Evolutionary conservation across 92 coral and sea anemone genomes (phyloP).

Genomic region (Hydrozoanthus gracilis): DNA sequence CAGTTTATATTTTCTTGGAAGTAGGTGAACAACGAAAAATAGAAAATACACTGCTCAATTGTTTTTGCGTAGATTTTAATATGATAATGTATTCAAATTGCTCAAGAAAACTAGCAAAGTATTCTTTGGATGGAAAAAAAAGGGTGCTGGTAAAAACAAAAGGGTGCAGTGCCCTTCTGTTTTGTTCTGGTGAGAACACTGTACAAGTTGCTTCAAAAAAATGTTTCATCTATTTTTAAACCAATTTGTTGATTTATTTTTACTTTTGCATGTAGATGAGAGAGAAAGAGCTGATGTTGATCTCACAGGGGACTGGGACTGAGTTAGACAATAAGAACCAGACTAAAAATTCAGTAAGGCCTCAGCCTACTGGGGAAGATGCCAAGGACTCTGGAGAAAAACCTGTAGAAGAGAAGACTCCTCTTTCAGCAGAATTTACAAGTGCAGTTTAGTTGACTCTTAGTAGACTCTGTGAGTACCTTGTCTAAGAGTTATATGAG

Average conservation of each 20-base stretch:
- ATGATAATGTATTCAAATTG: no score
- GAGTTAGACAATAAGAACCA: slow-evolving; percentile 18
- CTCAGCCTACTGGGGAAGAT: not conserved
- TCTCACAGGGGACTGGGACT: slow-evolving; percentile 31
- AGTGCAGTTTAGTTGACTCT: slow-evolving; percentile 12
- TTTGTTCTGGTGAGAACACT: not conserved
- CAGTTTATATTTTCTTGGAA: no score
- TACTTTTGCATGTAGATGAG: not conserved
- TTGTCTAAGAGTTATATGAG: no score
- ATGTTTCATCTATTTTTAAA: not conserved
- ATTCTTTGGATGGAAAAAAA: no score
- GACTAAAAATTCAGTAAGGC: not conserved
- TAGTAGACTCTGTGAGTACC: no score
- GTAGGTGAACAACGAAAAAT: no score
- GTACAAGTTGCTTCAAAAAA: not conserved
- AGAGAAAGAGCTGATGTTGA: not conserved
- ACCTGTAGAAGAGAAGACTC: slow-evolving; percentile 14
- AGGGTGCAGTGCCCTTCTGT: no score
- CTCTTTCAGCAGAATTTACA: not conserved
- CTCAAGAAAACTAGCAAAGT: no score
- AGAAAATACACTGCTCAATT: no score
- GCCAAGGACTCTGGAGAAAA: not conserved
- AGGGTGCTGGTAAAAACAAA: no score
- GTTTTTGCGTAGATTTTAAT: no score
- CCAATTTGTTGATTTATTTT: not conserved